Percentiles rank a stretch among this genome's conserved stretches.
Evolutionary conservation across 2,888 invertebrate species (phyloP).

Genomic region (Embidobia sp.): DNA sequence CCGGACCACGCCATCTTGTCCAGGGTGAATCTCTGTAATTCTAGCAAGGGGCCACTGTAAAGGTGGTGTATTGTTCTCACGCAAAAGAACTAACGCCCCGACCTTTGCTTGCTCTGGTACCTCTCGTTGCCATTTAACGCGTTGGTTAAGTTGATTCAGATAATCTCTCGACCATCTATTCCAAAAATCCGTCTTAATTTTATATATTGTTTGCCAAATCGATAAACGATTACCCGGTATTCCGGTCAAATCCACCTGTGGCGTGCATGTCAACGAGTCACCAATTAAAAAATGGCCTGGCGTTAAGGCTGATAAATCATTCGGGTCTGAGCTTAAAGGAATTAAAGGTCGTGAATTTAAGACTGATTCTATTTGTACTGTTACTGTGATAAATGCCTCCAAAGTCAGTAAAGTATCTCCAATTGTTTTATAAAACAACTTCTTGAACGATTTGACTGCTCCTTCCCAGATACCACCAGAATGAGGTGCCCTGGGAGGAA

Average conservation of each 20-base stretch:
- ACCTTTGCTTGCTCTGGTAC: background rate
- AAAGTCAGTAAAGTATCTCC: too few species aligned
- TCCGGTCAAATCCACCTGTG: too few species aligned
- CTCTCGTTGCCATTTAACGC: background rate
- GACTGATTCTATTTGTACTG: too few species aligned
- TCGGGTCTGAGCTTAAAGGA: background rate
- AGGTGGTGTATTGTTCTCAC: background rate
- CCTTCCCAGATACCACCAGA: too few species aligned
- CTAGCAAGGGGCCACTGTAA: background rate
- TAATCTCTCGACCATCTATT: background rate
- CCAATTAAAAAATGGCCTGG: background rate
- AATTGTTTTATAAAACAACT: too few species aligned
- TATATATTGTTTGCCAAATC: background rate
- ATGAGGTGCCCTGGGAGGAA: too few species aligned
- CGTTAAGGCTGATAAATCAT: background rate
- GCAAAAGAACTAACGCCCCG: background rate
- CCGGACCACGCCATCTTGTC: background rate
- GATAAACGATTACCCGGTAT: background rate
- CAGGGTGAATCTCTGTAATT: background rate
- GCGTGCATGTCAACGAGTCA: too few species aligned
- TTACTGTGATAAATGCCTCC: too few species aligned
- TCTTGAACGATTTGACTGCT: too few species aligned
- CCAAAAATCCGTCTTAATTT: background rate
- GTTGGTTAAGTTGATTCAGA: background rate
- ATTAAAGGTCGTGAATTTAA: background rate